Base-by-base conservation (phyloP, 2,797 vertebrate genomes). In the Phoeniculus purpureus region DNA sequence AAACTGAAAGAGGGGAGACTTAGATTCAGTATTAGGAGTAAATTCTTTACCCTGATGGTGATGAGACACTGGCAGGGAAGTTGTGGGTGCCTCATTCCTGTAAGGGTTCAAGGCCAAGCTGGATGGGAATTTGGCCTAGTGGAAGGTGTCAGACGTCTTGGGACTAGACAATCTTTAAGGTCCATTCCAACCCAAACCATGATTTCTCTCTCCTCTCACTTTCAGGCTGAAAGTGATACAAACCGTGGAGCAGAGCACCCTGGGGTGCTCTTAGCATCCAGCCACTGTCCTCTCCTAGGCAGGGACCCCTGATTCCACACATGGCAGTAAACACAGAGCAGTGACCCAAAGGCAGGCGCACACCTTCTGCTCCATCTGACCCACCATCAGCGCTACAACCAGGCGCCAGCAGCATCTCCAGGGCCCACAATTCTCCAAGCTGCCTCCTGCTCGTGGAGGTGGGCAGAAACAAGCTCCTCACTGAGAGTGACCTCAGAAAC, bases 331-430 rank as follows among this genome's bases (percentile, higher is more conserved):
- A 25, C 5, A 9, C 73, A 48, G 51, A 71, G 23, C 31, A 29
- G 10, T 0, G 8, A 43, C 3, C 40, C 32, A 34, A 81, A 12
- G 34, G n/a, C 19, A 25, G 60, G n/a, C 37, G 60, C 68, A 20
- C 27, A 27, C 6, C 74, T 78, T 15, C 18, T 37, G 59, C 81
- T 58, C 43, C 58, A 0, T 2, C 54, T 2, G 5, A n/a, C 18
- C 34, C 8, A 0, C 18, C n/a, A 12, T 4, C 73, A 27, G 18
- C 0, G 18, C 34, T 32, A 13, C 8, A 2, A 7, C 11, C 1
- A 1, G 8, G 1, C 7, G 54, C 59, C 3, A 1, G 15, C 55
- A 72, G 31, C 70, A 40, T 5, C 48, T 22, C 32, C 67, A 16
- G 26, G 62, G 29, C 47, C 72, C 75, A 15, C 40, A 0, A 5